Evolutionary conservation across 2,797 vertebrate species (phyloP).

Genomic region (Molossus molossus): DNA sequence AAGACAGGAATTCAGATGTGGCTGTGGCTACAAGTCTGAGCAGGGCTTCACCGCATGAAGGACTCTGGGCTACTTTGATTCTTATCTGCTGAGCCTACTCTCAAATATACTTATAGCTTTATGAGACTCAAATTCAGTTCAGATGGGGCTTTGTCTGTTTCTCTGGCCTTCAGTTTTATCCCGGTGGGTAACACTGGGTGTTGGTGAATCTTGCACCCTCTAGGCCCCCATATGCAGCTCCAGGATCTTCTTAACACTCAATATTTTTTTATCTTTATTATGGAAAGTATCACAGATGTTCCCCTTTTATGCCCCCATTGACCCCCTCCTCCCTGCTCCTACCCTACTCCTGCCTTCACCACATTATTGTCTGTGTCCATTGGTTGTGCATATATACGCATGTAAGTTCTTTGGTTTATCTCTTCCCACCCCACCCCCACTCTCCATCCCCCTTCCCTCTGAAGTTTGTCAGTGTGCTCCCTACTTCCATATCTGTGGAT

Average conservation of each 20-base stretch:
- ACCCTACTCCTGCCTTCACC: too few relatives aligned
- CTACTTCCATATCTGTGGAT: too few relatives aligned
- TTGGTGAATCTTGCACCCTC: background rate
- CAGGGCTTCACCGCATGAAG: background rate
- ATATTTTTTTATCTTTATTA: too few relatives aligned
- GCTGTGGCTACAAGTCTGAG: background rate
- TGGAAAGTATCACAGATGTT: too few relatives aligned
- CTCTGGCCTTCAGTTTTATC: background rate
- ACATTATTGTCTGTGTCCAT: too few relatives aligned
- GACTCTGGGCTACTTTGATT: background rate
- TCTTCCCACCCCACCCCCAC: too few relatives aligned
- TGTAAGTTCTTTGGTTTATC: too few relatives aligned
- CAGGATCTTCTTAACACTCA: background rate
- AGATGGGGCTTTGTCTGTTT: background rate
- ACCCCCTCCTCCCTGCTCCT: too few relatives aligned
- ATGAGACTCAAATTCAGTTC: background rate
- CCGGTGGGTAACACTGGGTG: background rate
- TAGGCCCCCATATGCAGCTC: fast-evolving
- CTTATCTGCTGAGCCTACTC: background rate
- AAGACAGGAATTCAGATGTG: background rate
- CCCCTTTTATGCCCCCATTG: too few relatives aligned
- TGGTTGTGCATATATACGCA: too few relatives aligned
- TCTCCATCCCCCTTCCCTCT: too few relatives aligned
- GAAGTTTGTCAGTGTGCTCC: too few relatives aligned
- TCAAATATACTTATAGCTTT: background rate